A percentile compares a stretch with the other conserved stretches of the same genome.
Conservation (phyloP, 2,797 vertebrate species). For the Fistularia tabacaria region DNA sequence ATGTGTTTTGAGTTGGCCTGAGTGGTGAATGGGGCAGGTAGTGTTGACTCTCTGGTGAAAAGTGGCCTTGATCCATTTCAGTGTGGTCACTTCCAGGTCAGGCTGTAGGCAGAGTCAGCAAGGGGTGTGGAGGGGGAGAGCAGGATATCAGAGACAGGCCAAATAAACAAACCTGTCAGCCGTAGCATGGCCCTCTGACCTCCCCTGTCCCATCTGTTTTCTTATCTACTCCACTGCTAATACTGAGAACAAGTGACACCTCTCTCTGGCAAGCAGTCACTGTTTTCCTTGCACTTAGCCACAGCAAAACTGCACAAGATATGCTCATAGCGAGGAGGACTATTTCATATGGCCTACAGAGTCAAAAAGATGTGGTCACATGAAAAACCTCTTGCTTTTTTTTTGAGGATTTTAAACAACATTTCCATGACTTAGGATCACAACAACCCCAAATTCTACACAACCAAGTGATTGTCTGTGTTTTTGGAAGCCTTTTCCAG, state of each 20-base stretch:
- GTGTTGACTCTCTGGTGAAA: constrained; percentile 71
- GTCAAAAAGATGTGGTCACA: background rate
- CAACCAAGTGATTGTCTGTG: too few species aligned
- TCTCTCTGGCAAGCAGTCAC: constrained; percentile 58
- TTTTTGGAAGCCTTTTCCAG: too few species aligned
- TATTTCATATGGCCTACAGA: constrained; percentile 24
- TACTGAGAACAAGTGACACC: constrained; percentile 77
- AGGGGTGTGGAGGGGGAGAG: constrained; percentile 44
- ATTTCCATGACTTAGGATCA: too few species aligned
- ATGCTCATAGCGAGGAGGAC: constrained; percentile 14
- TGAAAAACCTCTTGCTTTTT: too few species aligned
- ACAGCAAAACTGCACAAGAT: constrained; percentile 33
- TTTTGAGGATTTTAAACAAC: too few species aligned
- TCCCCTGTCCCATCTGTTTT: constrained; percentile 75
- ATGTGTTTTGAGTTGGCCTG: constrained; percentile 73
- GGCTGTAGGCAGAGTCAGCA: constrained; percentile 56
- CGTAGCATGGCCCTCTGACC: constrained; percentile 74
- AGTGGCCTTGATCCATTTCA: constrained; percentile 73
- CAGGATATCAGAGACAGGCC: constrained; percentile 79
- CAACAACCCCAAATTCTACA: too few species aligned
- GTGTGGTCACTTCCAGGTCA: constrained; percentile 74
- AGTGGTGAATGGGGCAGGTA: constrained; percentile 58
- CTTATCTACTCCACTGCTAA: constrained; percentile 75
- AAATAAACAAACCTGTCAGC: constrained; percentile 79
- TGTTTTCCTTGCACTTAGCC: constrained; percentile 68